These are phyloP conservation scores for Ostrea edulis DNA, from an alignment of 1,140 invertebrate genomes.

Conservation along the genomic window DNA sequence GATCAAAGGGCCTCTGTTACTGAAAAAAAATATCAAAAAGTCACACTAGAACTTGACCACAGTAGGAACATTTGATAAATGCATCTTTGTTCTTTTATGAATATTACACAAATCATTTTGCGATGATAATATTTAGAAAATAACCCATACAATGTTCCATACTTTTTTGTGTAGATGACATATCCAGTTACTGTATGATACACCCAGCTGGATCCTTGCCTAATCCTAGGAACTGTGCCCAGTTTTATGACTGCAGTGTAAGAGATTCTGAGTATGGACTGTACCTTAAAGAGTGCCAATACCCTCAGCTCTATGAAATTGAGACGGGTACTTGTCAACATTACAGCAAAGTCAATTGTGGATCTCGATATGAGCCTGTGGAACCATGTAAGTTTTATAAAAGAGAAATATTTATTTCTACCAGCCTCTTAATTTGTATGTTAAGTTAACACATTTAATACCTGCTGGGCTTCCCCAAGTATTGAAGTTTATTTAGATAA, in stretches of 20 bases:
- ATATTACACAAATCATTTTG: no score
- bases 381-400: slow-evolving; percentile 60
- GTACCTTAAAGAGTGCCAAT: slow-evolving; percentile 68
- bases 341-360: slow-evolving; percentile 61
- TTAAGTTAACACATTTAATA: no score
- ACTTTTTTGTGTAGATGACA: slow-evolving; percentile 43
- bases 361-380: slow-evolving; percentile 57
- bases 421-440: no score
- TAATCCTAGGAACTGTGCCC: slow-evolving; percentile 64
- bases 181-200: slow-evolving; percentile 52
- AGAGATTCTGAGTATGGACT: slow-evolving; percentile 47
- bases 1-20: no score
- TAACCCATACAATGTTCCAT: neutral
- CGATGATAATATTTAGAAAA: no score
- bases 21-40: no score
- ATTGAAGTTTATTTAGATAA: no score
- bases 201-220: slow-evolving; percentile 57
- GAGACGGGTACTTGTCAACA: slow-evolving; percentile 59
- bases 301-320: slow-evolving; percentile 64
- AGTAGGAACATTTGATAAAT: no score
- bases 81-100: no score
- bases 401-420: no score
- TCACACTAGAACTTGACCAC: no score
- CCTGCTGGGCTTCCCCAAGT: no score
- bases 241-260: slow-evolving; percentile 69